These are phyloP conservation scores for Danionella dracula DNA, from an alignment of 2,797 vertebrate species.

Conservation along the genomic window DNA sequence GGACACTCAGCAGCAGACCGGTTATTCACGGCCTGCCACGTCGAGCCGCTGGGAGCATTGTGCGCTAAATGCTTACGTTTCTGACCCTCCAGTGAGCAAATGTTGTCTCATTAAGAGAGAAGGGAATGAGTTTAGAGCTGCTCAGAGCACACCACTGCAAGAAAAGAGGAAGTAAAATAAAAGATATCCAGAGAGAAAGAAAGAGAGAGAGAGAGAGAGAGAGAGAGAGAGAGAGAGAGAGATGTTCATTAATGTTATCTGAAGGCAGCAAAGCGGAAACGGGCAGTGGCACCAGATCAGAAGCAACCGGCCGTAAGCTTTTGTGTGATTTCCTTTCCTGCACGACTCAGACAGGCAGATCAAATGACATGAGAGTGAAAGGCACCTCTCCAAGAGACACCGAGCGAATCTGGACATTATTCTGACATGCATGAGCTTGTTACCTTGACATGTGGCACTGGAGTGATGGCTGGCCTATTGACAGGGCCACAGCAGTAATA, in stretches of 20 bases:
- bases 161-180: background rate
- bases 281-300: conserved; percentile 7
- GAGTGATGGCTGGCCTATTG: conserved; percentile 70
- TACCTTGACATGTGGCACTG: conserved; percentile 60
- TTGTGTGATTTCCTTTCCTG: conserved; percentile 46
- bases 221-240: conserved; percentile 52
- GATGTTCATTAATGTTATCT: conserved; percentile 56
- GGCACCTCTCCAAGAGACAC: conserved; percentile 3
- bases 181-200: conserved; percentile 43
- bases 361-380: conserved; percentile 46
- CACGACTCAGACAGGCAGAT: conserved; percentile 5
- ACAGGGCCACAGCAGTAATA: conserved; percentile 76
- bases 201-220: conserved; percentile 47
- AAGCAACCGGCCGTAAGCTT: conserved; percentile 21
- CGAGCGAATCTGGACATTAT: conserved; percentile 24
- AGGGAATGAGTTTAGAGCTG: conserved; percentile 28
- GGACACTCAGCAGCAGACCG: conserved; percentile 55
- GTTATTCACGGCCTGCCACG: conserved; percentile 59
- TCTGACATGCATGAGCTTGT: conserved; percentile 56
- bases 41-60: conserved; percentile 17
- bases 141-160: conserved; percentile 1
- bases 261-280: conserved; percentile 22
- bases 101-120: conserved; percentile 67
- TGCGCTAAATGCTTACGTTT: conserved; percentile 80
- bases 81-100: conserved; percentile 64